Evolutionary conservation across 2,113 vertebrate genomes (phyloP).

Genomic region (Corvus moneduloides): DNA sequence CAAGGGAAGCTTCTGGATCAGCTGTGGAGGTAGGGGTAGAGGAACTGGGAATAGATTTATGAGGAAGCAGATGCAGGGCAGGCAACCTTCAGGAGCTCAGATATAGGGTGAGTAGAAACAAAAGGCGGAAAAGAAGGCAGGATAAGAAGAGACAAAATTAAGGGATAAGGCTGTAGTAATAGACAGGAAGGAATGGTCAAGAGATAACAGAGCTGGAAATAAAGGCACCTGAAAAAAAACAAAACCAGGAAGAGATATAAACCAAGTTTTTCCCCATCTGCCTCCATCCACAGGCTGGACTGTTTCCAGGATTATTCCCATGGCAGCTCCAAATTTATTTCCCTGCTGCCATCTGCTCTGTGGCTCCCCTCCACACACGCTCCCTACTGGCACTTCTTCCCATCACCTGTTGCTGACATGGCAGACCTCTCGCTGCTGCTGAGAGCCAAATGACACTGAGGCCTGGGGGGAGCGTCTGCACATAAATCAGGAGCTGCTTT

Average conservation of each 20-base stretch:
- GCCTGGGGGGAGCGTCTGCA: not conserved
- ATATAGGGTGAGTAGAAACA: not conserved
- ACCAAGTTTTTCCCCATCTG: not conserved
- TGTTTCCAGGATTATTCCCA: conserved; percentile 59
- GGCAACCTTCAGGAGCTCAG: not conserved
- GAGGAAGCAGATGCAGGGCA: not conserved
- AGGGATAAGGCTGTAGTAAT: not conserved
- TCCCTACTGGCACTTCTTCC: conserved; percentile 31
- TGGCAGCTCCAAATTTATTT: conserved; percentile 53
- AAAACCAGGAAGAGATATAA: not conserved
- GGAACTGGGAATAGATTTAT: not conserved
- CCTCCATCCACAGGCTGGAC: not conserved
- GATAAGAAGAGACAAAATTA: not conserved
- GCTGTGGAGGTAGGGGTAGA: not conserved
- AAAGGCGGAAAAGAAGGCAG: not conserved
- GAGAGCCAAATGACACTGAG: not conserved
- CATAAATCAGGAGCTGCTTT: conserved; percentile 31
- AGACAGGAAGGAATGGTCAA: not conserved
- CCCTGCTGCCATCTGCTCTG: conserved; percentile 67
- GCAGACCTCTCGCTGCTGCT: conserved; percentile 38
- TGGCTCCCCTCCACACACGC: conserved; percentile 28
- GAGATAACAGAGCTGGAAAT: not conserved
- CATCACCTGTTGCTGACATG: conserved; percentile 67
- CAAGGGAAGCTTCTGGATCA: not conserved
- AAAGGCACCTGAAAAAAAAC: not conserved